A percentile compares a stretch with the other conserved stretches of the same genome.
Conservation (phyloP, 2,888 invertebrate genomes). For the Pelosia muscerda region DNA sequence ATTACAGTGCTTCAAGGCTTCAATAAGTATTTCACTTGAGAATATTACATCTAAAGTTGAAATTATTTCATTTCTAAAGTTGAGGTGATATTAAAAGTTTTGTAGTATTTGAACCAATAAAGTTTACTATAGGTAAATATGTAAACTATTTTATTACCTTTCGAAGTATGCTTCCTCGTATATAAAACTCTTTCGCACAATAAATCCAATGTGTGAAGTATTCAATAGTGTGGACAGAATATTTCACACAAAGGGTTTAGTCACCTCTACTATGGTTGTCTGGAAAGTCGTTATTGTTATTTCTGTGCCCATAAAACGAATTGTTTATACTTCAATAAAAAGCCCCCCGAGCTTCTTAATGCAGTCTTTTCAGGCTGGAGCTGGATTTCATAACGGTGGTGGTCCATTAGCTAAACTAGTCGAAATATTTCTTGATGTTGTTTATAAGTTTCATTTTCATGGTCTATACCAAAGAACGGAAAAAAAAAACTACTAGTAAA, state of each 20-base stretch:
- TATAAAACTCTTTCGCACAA: neutral
- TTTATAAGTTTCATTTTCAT: no score
- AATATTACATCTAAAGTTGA: neutral
- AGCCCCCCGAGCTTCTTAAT: no score
- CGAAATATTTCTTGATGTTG: no score
- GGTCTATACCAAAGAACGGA: no score
- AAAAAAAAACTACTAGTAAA: no score
- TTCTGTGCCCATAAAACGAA: neutral
- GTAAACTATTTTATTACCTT: neutral
- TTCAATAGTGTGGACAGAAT: neutral
- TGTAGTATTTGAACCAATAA: neutral
- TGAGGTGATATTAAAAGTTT: neutral
- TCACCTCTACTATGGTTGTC: neutral
- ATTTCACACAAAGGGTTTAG: neutral
- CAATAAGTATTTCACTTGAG: neutral
- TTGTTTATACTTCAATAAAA: neutral
- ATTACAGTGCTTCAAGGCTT: no score
- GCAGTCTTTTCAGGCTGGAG: no score
- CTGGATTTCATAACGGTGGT: no score
- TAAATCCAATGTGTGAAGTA: neutral
- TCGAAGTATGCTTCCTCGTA: neutral
- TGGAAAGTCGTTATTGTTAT: neutral
- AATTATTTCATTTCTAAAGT: no score
- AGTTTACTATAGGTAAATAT: neutral
- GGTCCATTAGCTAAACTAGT: no score